These are phyloP conservation scores for Pelvicachromis taeniatus DNA, from an alignment of 2,113 vertebrate genomes.

Conservation along the genomic window DNA sequence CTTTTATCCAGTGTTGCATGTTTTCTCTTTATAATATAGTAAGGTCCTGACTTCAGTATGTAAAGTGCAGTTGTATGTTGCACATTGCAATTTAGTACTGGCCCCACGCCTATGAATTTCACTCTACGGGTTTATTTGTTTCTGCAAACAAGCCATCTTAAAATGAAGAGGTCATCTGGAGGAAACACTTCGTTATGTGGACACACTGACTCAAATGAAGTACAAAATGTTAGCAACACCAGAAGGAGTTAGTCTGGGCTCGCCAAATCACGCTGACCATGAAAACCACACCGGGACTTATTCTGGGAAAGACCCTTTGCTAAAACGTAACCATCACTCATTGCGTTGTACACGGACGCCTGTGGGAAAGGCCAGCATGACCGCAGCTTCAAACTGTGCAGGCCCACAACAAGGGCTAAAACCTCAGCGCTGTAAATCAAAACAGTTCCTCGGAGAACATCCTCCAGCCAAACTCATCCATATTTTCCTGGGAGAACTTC, in stretches of 20 bases:
- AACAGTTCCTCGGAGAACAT: conserved; percentile 8
- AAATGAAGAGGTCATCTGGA: background rate
- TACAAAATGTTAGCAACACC: background rate
- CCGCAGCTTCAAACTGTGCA: conserved; percentile 11
- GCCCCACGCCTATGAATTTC: background rate
- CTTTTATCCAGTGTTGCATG: background rate
- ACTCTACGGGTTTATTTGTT: background rate
- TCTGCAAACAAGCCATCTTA: background rate
- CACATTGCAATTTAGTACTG: background rate
- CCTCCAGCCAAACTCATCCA: conserved; percentile 9
- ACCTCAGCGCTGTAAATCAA: conserved; percentile 34
- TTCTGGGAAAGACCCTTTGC: conserved; percentile 55
- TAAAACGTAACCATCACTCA: conserved; percentile 46
- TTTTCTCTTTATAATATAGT: too few relatives aligned
- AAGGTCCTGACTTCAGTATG: background rate
- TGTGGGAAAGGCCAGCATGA: conserved; percentile 31
- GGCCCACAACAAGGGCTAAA: conserved; percentile 25
- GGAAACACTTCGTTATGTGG: conserved; percentile 2
- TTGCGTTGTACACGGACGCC: background rate
- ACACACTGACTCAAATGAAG: conserved; percentile 6
- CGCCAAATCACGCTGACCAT: conserved; percentile 34
- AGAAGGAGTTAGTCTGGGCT: conserved; percentile 20
- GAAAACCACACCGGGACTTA: conserved; percentile 30
- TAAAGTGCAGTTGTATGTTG: background rate
- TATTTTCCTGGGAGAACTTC: conserved; percentile 26